Evolutionary conservation across 2,797 vertebrate genomes (phyloP).

Genomic region (Monodelphis domestica): DNA sequence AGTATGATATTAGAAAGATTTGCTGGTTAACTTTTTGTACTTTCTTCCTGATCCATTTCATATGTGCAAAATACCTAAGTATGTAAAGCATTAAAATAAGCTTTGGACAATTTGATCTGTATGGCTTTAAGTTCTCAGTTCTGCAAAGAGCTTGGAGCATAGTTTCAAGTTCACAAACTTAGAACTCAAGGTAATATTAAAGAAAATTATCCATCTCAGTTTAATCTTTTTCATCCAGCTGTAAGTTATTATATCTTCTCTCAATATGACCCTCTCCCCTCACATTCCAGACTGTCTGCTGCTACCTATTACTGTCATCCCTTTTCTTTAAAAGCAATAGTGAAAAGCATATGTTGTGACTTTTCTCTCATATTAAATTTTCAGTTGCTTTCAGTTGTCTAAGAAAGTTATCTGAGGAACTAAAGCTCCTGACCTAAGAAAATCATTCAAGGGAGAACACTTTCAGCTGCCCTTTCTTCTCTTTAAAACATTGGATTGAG

Average conservation of each 20-base stretch:
- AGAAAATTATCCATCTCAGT: background rate
- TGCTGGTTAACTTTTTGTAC: no score
- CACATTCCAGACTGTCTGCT: background rate
- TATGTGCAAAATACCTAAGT: background rate
- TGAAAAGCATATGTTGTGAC: conserved; percentile 3
- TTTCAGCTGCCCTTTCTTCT: background rate
- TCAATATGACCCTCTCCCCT: background rate
- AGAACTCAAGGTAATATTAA: background rate
- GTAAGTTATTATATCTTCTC: background rate
- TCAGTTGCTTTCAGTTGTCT: background rate
- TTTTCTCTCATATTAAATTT: background rate
- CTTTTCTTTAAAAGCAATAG: background rate
- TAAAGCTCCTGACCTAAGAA: background rate
- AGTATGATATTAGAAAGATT: no score
- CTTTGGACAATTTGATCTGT: background rate
- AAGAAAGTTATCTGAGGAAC: background rate
- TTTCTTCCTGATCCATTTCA: no score
- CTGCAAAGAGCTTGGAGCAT: background rate
- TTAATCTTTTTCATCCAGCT: background rate
- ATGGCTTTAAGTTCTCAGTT: background rate
- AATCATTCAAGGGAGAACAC: background rate
- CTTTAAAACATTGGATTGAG: background rate
- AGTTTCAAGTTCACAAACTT: background rate
- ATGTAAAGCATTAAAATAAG: background rate
- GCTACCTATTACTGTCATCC: background rate